A percentile compares a stretch with the other conserved stretches of the same genome.
phyloP scores from a whole-genome alignment of 1,140 invertebrate species.

The Caenorhabditis inopinata region DNA sequence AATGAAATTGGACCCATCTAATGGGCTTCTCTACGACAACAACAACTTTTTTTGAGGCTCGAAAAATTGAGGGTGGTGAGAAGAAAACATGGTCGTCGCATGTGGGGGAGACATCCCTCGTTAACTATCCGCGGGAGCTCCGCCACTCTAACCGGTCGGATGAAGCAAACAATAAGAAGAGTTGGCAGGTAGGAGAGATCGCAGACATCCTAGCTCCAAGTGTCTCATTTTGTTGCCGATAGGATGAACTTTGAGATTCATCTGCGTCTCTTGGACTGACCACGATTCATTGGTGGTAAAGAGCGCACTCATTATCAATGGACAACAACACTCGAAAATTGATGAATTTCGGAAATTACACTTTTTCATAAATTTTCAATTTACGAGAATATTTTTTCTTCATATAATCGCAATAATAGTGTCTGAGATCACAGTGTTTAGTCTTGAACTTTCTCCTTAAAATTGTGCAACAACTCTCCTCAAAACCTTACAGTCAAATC shows the following conservation, averaged over 20 bases:
- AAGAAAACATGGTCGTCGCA: background rate
- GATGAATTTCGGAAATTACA: background rate
- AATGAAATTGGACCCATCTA: background rate
- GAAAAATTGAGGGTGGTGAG: background rate
- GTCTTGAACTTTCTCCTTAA: too few species aligned
- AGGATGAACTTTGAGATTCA: background rate
- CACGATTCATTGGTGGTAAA: background rate
- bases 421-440: too few species aligned
- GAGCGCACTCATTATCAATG: constrained; percentile 10
- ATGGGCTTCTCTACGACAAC: background rate
- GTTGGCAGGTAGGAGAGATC: background rate
- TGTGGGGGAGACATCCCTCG: constrained; percentile 4
- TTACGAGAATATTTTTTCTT: too few species aligned
- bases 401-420: too few species aligned
- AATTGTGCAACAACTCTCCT: too few species aligned
- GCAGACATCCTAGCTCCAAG: background rate
- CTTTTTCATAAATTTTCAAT: too few species aligned
- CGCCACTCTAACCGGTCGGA: background rate
- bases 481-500: too few species aligned
- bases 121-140: background rate
- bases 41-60: background rate
- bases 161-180: constrained; percentile 15
- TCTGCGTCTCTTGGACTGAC: constrained; percentile 22
- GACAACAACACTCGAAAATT: constrained; percentile 22
- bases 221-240: constrained; percentile 26